Evolutionary conservation across 2,888 invertebrate species (phyloP), one percentile per base, ranked within the genome.

Genomic region (Amiota mariae): DNA sequence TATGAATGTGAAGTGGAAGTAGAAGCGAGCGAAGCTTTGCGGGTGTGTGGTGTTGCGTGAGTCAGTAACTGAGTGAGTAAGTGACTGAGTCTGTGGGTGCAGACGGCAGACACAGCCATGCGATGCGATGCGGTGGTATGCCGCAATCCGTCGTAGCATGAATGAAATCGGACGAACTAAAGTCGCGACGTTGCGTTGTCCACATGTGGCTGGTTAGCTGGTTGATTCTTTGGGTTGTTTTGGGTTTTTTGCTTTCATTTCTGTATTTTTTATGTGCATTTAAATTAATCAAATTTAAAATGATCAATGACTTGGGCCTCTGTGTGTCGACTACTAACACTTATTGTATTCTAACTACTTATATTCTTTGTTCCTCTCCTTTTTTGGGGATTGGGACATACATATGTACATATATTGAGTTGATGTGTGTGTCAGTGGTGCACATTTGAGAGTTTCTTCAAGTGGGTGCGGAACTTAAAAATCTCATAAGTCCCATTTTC

Each of bases 221-320:
- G 6, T 36, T 36, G 24, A 20, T 59, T 6, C 59, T 54, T 54
- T 54, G 8, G 13, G 15, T 54, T 59, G 59, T 59, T 20, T 59
- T 59, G 18, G 10, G 36, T 46, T 63, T 63, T 63, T 63, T n/a
- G 12, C 47, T 54, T 54, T 15, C 15, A 54, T 54, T 54, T 54
- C 15, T 54, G n/a, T 54, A 54, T 54, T 54, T 13, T 63, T 63
- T 63, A 20, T n/a, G 9, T 36, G 47, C 63, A 63, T 63, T 46
- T 63, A 63, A 63, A 63, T 63, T 63, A 63, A 63, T 63, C 46
- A 63, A 63, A 63, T 63, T 63, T 63, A 63, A 63, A 63, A 63
- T 63, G 63, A 63, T 63, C 63, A 63, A 63, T 46, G 63, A 61
- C 63, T 36, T 47, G 36, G 36, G 47, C 15, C 46, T 46, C n/a